phyloP scores from a whole-genome alignment of 2,797 vertebrate genomes.

The Ctenopoma kingsleyae region DNA sequence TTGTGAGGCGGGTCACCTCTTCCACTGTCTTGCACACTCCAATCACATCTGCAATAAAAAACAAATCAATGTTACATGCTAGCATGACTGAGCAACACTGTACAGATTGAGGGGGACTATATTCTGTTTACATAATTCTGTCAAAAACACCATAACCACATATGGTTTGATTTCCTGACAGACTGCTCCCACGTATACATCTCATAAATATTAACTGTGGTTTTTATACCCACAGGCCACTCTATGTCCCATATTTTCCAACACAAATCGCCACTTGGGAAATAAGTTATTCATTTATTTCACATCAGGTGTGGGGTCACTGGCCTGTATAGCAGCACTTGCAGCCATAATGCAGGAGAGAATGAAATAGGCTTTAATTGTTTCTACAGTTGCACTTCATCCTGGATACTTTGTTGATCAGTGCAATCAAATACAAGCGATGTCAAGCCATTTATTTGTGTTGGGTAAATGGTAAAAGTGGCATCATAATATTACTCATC shows the following conservation, averaged over 20 bases:
- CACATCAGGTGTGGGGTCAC: constrained; percentile 31
- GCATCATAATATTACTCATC: neutral
- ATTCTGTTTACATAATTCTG: neutral
- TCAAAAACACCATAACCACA: neutral
- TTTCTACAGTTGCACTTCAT: constrained; percentile 20
- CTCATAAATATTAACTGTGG: constrained; percentile 55
- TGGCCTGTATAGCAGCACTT: constrained; percentile 14
- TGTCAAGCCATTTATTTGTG: neutral
- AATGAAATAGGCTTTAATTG: constrained; percentile 20
- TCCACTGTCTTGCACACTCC: constrained; percentile 94
- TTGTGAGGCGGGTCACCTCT: constrained; percentile 90
- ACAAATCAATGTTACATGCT: neutral
- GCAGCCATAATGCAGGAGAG: constrained; percentile 22
- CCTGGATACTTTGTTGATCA: constrained; percentile 13
- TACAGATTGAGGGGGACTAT: neutral
- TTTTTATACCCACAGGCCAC: constrained; percentile 35
- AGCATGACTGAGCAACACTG: neutral
- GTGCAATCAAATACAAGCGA: constrained; percentile 18
- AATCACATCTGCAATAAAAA: constrained; percentile 90
- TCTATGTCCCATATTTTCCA: constrained; percentile 1
- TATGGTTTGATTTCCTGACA: neutral
- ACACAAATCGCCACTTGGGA: constrained; percentile 46
- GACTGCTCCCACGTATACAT: constrained; percentile 26
- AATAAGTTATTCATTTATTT: constrained; percentile 50
- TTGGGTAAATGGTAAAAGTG: constrained; percentile 1